A percentile compares a stretch with the other conserved stretches of the same genome.
phyloP scores from a whole-genome alignment of 2,888 invertebrate genomes.

The Drosophila mettleri region DNA sequence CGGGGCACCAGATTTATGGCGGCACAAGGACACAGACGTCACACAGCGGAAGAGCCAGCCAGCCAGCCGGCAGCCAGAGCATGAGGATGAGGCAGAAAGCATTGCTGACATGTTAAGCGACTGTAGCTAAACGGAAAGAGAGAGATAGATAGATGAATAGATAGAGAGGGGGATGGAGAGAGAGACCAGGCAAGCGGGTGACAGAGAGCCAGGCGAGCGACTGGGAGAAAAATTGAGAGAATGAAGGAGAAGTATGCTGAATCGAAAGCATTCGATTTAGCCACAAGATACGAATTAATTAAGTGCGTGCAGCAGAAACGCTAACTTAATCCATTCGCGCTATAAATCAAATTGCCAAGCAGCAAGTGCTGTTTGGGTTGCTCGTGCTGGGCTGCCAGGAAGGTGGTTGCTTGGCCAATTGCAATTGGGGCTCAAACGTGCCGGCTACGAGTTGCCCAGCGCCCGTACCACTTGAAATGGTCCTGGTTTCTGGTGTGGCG shows the following conservation, averaged over 20 bases:
- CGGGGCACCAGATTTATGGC: constrained; percentile 75
- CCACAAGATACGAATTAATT: constrained; percentile 84
- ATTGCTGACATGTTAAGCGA: constrained; percentile 76
- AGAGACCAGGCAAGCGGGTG: neutral
- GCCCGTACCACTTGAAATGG: constrained; percentile 2
- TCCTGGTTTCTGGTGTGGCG: constrained; percentile 3
- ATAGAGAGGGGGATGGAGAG: neutral
- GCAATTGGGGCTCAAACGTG: constrained; percentile 62
- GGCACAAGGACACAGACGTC: constrained; percentile 75
- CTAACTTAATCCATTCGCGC: constrained; percentile 83
- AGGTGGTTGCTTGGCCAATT: constrained; percentile 24
- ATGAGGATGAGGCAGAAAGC: constrained; percentile 41
- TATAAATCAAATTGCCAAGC: constrained; percentile 81
- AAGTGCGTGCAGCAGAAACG: constrained; percentile 83
- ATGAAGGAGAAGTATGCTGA: neutral
- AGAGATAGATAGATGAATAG: constrained; percentile 2
- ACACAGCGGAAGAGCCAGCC: constrained; percentile 62
- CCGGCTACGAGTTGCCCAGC: constrained; percentile 63
- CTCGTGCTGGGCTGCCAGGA: constrained; percentile 31
- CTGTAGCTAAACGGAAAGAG: constrained; percentile 58
- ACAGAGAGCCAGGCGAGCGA: neutral
- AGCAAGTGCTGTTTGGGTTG: constrained; percentile 34
- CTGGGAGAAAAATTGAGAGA: neutral
- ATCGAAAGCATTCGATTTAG: constrained; percentile 78
- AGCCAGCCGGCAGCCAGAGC: constrained; percentile 29